Evolutionary conservation across 92 coral and sea anemone genomes (phyloP).

Genomic region (Metridium senile): DNA sequence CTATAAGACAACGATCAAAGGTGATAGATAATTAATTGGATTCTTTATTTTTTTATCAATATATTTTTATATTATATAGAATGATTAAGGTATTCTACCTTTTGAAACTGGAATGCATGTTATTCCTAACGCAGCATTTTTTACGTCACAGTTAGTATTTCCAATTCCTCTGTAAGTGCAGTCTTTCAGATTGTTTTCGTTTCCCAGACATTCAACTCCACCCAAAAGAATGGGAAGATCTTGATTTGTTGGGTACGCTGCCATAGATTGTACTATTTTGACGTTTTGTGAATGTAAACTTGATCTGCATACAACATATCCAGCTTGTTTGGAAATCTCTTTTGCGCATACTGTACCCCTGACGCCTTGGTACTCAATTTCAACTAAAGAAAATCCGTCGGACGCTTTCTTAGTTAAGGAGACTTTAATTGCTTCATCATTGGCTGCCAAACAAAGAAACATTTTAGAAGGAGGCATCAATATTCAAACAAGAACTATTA

Average conservation of each 20-base stretch:
- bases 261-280: neutral
- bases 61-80: no score
- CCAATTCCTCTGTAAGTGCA: neutral
- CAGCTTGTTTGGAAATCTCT: neutral
- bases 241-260: neutral
- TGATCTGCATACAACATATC: conserved; percentile 6
- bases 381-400: neutral
- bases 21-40: no score
- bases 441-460: neutral
- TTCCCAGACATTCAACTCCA: neutral
- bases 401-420: neutral
- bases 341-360: conserved; percentile 4
- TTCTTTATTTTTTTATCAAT: no score
- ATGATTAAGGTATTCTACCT: neutral
- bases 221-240: neutral
- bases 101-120: neutral
- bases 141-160: neutral
- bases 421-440: no score
- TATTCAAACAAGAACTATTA: no score
- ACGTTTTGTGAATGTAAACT: neutral
- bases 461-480: no score
- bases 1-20: no score
- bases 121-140: neutral
- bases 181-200: neutral
- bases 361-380: neutral